Conservation (phyloP, 2,888 invertebrate genomes). For the Podotricha telesiphe region DNA sequence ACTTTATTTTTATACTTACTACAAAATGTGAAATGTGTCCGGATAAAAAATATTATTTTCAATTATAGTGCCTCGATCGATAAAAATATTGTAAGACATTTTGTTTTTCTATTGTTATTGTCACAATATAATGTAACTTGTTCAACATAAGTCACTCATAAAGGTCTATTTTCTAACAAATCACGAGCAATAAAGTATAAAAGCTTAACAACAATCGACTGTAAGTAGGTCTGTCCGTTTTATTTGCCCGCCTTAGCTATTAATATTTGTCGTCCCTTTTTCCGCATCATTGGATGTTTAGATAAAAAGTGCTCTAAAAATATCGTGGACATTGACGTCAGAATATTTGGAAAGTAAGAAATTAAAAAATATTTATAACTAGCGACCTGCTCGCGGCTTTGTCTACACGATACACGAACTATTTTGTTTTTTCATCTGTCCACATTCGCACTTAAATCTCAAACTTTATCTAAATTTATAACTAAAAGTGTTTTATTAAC, state of each 20-base stretch:
- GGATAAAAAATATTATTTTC: background rate
- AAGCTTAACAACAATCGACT: conserved; percentile 20
- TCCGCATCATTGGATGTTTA: conserved; percentile 30
- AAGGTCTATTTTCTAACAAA: conserved; percentile 18
- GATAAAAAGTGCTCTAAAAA: conserved; percentile 32
- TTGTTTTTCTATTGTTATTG: background rate
- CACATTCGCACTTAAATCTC: too few relatives aligned
- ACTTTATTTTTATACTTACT: too few relatives aligned
- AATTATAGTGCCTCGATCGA: background rate
- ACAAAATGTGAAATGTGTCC: too few relatives aligned
- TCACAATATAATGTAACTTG: background rate
- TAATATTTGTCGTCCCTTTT: conserved; percentile 38
- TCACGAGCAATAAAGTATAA: conserved; percentile 18
- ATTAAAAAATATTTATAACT: background rate
- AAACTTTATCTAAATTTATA: too few relatives aligned
- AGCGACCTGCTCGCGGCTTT: too few relatives aligned
- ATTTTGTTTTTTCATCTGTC: too few relatives aligned
- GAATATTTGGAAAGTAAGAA: background rate
- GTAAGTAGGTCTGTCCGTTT: conserved; percentile 28
- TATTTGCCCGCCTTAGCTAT: conserved; percentile 34
- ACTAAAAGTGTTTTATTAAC: too few relatives aligned
- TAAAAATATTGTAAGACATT: background rate
- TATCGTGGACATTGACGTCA: conserved; percentile 23
- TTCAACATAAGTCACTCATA: conserved; percentile 5
- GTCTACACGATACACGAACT: too few relatives aligned